These are phyloP conservation scores for Microcebus ravelobensis DNA, from an alignment of 2,113 vertebrate species.

Conservation along the genomic window DNA sequence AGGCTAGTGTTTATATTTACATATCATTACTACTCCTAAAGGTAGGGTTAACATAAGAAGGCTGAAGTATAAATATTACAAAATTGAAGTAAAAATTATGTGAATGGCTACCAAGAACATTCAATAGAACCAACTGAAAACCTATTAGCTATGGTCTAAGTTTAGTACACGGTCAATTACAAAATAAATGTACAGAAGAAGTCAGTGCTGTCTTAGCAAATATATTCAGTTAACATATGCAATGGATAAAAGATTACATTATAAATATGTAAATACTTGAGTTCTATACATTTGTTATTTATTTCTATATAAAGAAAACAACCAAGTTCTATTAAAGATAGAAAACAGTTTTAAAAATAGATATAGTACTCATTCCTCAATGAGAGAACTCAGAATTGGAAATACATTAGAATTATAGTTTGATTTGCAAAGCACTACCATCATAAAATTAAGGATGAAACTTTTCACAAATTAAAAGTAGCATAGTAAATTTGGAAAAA, in stretches of 20 bases:
- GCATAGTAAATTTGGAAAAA: background rate
- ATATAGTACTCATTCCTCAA: background rate
- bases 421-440: background rate
- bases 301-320: background rate
- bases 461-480: background rate
- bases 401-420: background rate
- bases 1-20: background rate
- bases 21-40: background rate
- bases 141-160: too few relatives aligned
- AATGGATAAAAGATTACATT: background rate
- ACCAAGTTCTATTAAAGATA: background rate
- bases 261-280: background rate
- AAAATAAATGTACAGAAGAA: background rate
- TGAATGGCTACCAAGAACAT: background rate
- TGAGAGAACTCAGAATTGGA: background rate
- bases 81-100: background rate
- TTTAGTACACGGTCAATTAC: accelerated
- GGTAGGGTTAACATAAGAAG: background rate
- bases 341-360: background rate
- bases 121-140: background rate
- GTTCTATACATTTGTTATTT: background rate
- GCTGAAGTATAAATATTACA: background rate
- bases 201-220: background rate
- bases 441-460: background rate
- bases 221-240: background rate